Conservation (phyloP, 2,113 vertebrate genomes). For the Tylochromis polylepis region DNA sequence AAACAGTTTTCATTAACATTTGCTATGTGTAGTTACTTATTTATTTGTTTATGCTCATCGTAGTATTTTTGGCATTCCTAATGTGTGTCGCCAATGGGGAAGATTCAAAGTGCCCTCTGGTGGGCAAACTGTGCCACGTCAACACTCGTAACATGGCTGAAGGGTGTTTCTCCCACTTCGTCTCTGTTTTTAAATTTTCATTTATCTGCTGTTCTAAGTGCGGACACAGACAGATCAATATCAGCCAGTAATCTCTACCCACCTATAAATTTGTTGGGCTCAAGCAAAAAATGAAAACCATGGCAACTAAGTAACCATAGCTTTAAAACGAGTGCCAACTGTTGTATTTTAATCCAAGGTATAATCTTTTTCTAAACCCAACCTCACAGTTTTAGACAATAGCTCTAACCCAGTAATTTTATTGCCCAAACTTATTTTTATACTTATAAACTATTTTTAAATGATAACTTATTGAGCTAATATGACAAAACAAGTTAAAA, state of each 20-base stretch:
- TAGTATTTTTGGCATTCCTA: neutral
- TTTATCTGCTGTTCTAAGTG: neutral
- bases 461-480: neutral
- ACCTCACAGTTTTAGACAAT: neutral
- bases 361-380: neutral
- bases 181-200: neutral
- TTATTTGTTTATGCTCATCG: neutral
- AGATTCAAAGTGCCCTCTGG: neutral
- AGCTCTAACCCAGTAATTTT: neutral
- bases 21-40: neutral
- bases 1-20: neutral
- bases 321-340: neutral
- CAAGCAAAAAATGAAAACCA: neutral
- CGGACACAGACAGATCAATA: neutral
- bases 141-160: neutral
- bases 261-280: neutral
- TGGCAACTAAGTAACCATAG: neutral
- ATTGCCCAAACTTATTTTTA: neutral
- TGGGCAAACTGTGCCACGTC: neutral
- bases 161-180: neutral
- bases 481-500: neutral
- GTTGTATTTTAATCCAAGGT: neutral
- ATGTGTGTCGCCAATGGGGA: neutral
- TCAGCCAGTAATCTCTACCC: neutral
- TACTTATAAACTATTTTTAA: neutral